phyloP scores from a whole-genome alignment of 2,797 vertebrate species.

The Erpetoichthys calabaricus region DNA sequence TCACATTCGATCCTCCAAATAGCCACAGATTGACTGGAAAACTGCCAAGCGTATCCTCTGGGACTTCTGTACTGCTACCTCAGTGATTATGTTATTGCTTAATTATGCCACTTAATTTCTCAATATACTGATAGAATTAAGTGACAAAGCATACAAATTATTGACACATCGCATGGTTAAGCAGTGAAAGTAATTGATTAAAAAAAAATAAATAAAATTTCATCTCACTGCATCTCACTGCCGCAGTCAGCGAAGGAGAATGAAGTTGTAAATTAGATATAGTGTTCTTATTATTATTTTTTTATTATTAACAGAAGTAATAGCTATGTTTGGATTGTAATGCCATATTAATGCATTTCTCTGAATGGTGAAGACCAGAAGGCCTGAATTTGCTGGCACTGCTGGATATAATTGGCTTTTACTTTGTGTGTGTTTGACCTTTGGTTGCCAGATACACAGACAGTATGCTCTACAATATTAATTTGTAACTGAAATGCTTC shows the following conservation, averaged over 20 bases:
- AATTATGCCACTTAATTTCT: neutral
- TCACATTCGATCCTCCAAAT: no score
- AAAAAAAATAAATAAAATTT: no score
- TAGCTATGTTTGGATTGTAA: no score
- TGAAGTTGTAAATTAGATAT: no score
- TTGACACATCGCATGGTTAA: neutral
- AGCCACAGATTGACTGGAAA: no score
- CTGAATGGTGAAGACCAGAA: neutral
- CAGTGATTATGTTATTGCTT: neutral
- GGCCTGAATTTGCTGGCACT: neutral
- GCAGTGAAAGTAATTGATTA: no score
- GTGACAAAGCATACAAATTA: neutral
- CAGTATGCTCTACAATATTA: neutral
- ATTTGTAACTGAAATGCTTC: slow-evolving; percentile 7
- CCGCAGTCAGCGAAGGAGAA: no score
- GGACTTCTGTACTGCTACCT: neutral
- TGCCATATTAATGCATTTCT: no score
- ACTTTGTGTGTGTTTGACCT: slow-evolving; percentile 5
- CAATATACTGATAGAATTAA: neutral
- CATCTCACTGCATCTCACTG: no score
- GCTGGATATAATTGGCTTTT: slow-evolving; percentile 1
- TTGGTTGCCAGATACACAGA: neutral
- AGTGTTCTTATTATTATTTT: neutral
- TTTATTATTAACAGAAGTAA: neutral
- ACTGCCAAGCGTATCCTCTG: no score